Base-by-base conservation (phyloP, 2,888 invertebrate species). In the Arrhopalites spinosus region DNA sequence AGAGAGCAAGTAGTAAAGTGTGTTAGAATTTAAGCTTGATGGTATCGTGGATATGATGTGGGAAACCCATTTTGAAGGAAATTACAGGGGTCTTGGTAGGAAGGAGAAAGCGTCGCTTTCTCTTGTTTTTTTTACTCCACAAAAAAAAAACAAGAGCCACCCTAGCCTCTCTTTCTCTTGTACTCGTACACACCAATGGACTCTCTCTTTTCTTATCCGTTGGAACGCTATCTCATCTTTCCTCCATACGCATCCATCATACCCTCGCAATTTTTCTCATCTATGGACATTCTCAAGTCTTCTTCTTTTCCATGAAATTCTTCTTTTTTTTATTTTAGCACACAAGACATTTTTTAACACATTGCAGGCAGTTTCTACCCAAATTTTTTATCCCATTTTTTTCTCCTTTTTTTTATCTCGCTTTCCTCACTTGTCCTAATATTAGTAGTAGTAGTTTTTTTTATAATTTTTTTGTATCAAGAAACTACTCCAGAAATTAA, bases 41-140 rank as follows among this genome's bases (percentile, higher is more conserved):
- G 63, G 45, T 72, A 61, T 72, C 63, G 47, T 50, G 43, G n/a
- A 47, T 59, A 64, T 63, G 63, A 72, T 64, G 72, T 72, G 72
- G 61, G 72, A 72, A 72, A 72, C 63, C 63, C 63, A 72, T 72
- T 72, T 72, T 29, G 63, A 63, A 64, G 47, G 72, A 64, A 72
- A 72, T 72, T 72, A 72, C 61, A 71, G 61, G 30, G 36, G 71
- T 59, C 59, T 36, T 59, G 59, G 56, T 27, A 43, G 23, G 27
- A 47, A 27, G 27, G 36, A 36, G 36, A 11, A 36, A 11, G 36
- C 36, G 36, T 11, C 11, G 3, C 36, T 36, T 36, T 3, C 59
- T 25, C 13, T 25, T n/a, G n/a, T n/a, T n/a, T n/a, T n/a, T n/a
- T n/a, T n/a, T 59, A 25, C 23, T 27, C 25, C 8, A 7, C 27